Base-by-base conservation (phyloP, 2,113 vertebrate species). In the Nibea coibor region DNA sequence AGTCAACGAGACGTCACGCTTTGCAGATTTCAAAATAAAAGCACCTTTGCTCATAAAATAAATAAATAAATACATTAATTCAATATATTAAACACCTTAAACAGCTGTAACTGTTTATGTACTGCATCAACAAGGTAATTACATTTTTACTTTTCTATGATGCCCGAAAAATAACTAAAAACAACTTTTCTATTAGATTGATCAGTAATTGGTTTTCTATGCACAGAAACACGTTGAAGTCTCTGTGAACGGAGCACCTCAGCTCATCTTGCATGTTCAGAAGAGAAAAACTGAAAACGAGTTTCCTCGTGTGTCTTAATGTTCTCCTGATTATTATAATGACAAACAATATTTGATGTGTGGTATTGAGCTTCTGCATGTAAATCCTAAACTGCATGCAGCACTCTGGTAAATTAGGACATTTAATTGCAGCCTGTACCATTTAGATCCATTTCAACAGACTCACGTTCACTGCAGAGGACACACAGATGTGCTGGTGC, bases 381-480 rank as follows among this genome's bases (percentile, higher is more conserved):
- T 35, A 54, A 81, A 70, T 71, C 61, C 42, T 43, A 43, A 81
- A 20, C n/a, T 22, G 17, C n/a, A 31, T 17, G 47, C 42, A 42
- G 42, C 72, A 58, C 67, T 74, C 50, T 73, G 54, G 31, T 62
- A 64, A 81, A 77, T 85, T 63, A 66, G 0, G 65, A 78, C 70
- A 78, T 83, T 67, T 79, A 42, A 78, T 72, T 85, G 67, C 20
- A 4, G 50, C 61, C 65, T 88, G 82, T 87, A 67, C 82, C 53
- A 79, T 66, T 89, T 87, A 81, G 59, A 86, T 81, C n/a, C 28
- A 53, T 84, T 84, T 88, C 54, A 85, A 63, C 61, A 56, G 80
- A 87, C 83, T 81, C 78, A 67, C 78, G 87, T 87, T 87, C 68
- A 86, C 80, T 48, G 22, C 19, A 12, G 75, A 77, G 66, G 59